Evolutionary conservation across 2,888 invertebrate species (phyloP), one percentile per base, ranked within the genome.

Genomic region (Phyllotreta striolata): DNA sequence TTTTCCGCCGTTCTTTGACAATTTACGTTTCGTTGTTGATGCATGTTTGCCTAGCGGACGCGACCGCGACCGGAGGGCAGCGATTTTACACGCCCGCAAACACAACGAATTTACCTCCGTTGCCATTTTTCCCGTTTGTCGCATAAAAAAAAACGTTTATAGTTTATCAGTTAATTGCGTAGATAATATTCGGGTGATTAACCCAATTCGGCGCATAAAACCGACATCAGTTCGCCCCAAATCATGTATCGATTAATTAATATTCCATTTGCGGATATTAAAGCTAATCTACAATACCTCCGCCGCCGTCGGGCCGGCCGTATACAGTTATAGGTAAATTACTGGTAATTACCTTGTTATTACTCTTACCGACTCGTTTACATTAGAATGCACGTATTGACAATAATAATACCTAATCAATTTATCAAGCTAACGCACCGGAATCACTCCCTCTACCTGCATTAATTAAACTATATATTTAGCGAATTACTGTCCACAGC

Each of bases 311-410:
- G n/a, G 8, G 34, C 35, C 24, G 13, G 51, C 35, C 41, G 49
- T 10, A n/a, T n/a, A 47, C 12, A 51, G 38, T 58, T 47, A 49
- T 39, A 58, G 41, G 41, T 58, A 35, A 58, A 41, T 58, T 58
- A 40, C 12, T 12, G 39, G 12, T 51, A 58, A 51, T 58, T 58
- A 41, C 41, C 8, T 13, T 35, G 44, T n/a, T 40, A n/a, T 34
- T 39, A 10, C 38, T 39, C 8, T 5, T 57, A 34, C 40, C 43
- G 24, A 55, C 57, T 46, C 44, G 46, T 56, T 44, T 34, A 56
- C 43, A 56, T 56, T n/a, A 47, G 14, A 47, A 47, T 47, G 40
- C 40, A 10, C 40, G 12, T 54, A 52, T 38, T 52, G 35, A 52
- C 54, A 54, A 24, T 40, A 54, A 39, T 38, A 24, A 24, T 24